These are phyloP conservation scores for Donacobius atricapilla DNA, from an alignment of 2,113 vertebrate genomes.

Conservation along the genomic window DNA sequence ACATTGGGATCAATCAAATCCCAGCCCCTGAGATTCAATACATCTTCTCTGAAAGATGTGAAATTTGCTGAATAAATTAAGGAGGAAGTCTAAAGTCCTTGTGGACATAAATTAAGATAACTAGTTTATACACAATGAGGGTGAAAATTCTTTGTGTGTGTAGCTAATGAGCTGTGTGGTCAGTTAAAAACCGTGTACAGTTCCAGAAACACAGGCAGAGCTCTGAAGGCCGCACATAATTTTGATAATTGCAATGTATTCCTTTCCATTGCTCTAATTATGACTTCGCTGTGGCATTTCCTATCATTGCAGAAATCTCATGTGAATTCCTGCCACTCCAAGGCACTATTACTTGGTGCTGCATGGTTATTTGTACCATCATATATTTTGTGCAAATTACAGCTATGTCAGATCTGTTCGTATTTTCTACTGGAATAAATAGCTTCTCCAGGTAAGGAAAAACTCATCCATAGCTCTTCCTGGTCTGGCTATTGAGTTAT, in stretches of 20 bases:
- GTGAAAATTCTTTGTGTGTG: not conserved
- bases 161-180: not conserved
- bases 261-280: not conserved
- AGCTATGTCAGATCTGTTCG: not conserved
- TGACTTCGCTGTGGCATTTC: not conserved
- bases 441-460: not conserved
- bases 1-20: conserved; percentile 66
- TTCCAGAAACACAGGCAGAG: not conserved
- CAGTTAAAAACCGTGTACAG: not conserved
- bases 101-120: conserved; percentile 51
- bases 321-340: not conserved
- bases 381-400: not conserved
- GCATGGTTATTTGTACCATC: not conserved
- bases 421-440: not conserved
- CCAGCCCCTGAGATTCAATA: conserved; percentile 49
- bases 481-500: not conserved
- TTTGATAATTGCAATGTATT: not conserved
- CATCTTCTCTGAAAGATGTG: conserved; percentile 44
- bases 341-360: not conserved
- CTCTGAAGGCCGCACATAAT: not conserved
- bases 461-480: not conserved
- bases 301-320: not conserved
- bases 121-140: not conserved
- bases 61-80: conserved; percentile 70
- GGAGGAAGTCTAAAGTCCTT: conserved; percentile 15